Evolutionary conservation across 1,140 invertebrate genomes (phyloP).

Genomic region (Sminthurides bifidus): DNA sequence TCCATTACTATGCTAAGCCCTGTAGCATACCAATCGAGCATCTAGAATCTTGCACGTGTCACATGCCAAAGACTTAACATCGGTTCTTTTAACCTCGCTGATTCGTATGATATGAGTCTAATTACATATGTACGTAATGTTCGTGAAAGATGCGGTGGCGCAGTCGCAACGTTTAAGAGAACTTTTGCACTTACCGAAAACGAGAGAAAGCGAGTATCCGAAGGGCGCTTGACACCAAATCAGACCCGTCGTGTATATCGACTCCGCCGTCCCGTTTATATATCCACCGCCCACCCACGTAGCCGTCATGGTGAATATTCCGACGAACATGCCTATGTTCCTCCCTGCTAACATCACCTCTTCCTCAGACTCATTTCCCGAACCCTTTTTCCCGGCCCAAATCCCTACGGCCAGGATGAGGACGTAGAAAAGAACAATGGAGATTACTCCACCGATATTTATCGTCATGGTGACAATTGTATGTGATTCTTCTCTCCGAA

Average conservation of each 20-base stretch:
- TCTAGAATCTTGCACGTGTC: too few relatives aligned
- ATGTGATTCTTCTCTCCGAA: too few relatives aligned
- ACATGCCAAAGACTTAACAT: too few relatives aligned
- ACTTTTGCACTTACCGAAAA: slow-evolving; percentile 46
- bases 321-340: slow-evolving; percentile 62
- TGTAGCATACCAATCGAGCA: too few relatives aligned
- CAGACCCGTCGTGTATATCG: slow-evolving; percentile 53
- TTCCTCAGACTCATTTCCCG: slow-evolving; percentile 44
- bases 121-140: too few relatives aligned
- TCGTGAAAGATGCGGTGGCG: too few relatives aligned
- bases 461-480: slow-evolving; percentile 34
- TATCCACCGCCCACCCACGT: slow-evolving; percentile 61
- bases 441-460: slow-evolving; percentile 51
- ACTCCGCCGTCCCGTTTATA: slow-evolving; percentile 70
- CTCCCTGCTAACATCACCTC: slow-evolving; percentile 66
- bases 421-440: slow-evolving; percentile 57
- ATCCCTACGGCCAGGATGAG: slow-evolving; percentile 57
- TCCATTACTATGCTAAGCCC: too few relatives aligned
- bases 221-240: slow-evolving; percentile 69
- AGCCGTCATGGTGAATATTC: slow-evolving; percentile 66
- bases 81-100: too few relatives aligned
- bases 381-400: slow-evolving; percentile 55
- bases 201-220: slow-evolving; percentile 63
- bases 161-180: neutral
- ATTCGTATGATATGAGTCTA: too few relatives aligned